Evolutionary conservation across 2,888 invertebrate genomes (phyloP).

Genomic region (Arge pagana): DNA sequence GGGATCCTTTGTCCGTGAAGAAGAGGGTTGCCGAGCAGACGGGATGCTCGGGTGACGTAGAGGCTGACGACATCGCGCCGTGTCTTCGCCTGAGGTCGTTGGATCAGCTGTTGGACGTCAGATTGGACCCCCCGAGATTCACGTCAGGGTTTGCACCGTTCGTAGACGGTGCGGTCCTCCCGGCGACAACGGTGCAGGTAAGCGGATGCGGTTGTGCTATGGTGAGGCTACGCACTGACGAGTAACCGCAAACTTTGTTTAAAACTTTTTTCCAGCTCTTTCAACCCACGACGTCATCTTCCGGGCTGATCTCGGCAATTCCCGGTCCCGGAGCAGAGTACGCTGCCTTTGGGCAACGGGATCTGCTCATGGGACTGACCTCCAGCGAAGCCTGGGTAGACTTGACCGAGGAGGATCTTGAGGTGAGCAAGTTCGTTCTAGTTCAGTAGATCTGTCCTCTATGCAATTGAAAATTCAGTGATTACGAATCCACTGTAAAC

Average conservation of each 20-base stretch:
- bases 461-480: no score
- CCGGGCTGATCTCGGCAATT: conserved; percentile 67
- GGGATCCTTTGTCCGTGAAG: conserved; percentile 81
- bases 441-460: no score
- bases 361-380: conserved; percentile 84
- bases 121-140: conserved; percentile 80
- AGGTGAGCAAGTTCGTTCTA: conserved; percentile 46
- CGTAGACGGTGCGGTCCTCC: conserved; percentile 86
- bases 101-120: conserved; percentile 72
- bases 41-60: conserved; percentile 80
- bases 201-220: conserved; percentile 6
- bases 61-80: conserved; percentile 83
- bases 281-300: conserved; percentile 62
- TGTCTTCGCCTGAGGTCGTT: conserved; percentile 82
- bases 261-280: conserved; percentile 60
- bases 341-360: conserved; percentile 80
- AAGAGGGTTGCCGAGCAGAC: conserved; percentile 81
- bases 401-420: conserved; percentile 56
- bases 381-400: conserved; percentile 66
- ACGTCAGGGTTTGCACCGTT: conserved; percentile 93
- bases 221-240: conserved; percentile 56
- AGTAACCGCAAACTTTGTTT: conserved; percentile 51
- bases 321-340: conserved; percentile 79
- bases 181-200: conserved; percentile 46
- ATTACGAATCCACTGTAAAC: no score